Evolutionary conservation across 1,140 invertebrate genomes (phyloP), one percentile per base, ranked within the genome.

Genomic region (Megalonaias nervosa): DNA sequence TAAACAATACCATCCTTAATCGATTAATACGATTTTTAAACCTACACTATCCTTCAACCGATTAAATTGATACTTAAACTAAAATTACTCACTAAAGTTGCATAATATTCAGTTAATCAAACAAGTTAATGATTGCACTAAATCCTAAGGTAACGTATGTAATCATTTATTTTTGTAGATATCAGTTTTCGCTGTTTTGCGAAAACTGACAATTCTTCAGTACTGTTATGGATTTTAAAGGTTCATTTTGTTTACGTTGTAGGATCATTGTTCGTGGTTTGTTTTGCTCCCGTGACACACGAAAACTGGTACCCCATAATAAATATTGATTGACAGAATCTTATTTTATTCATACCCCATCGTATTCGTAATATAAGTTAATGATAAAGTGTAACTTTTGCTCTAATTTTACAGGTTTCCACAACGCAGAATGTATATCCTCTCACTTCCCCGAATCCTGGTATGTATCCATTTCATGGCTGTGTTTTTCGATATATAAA

Each of bases 361-460:
- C 56, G 13, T 19, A 60, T 59, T 60, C 57, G 38, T 6, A 16
- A 59, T 11, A 0, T 38, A 59, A 17, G 68, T 56, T 31, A 70
- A 3, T 26, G 60, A 58, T 59, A 12, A 59, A 71, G 17, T 19
- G 14, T 60, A 19, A 67, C 21, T 15, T 68, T 69, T n/a, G 23
- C 17, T 58, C 75, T 75, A 66, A 55, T 75, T 59, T 84, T 86
- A 13, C 78, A 91, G 89, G 84, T 67, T 91, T 91, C 74, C 91
- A 91, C 82, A 89, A 91, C 79, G 88, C 89, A 11, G 82, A 89
- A 61, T 89, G 88, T 70, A 75, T 91, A 64, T 91, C 91, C 17
- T 88, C 90, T 19, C 82, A 86, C 65, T 74, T 91, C 26, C 91
- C 91, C 13, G 91, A 91, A 77, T 91, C 91, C 79, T 91, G 91